A percentile compares a stretch with the other conserved stretches of the same genome.
phyloP scores from a whole-genome alignment of 2,797 vertebrate genomes.

The Acanthurus tractus region DNA sequence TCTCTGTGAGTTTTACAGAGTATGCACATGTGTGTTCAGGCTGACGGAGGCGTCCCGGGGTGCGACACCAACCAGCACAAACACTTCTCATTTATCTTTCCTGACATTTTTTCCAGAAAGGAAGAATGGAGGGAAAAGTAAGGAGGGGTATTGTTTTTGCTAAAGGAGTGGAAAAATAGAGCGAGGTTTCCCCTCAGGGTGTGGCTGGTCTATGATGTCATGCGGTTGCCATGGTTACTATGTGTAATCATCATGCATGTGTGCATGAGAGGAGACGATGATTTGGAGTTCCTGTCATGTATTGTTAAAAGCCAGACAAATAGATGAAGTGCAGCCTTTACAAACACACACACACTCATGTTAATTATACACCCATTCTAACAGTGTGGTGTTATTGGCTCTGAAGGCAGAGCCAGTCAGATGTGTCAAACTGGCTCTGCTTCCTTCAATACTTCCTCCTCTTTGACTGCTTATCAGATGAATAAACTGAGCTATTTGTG shows the following conservation, averaged over 20 bases:
- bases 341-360: neutral
- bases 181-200: conserved; percentile 45
- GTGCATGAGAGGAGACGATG: conserved; percentile 4
- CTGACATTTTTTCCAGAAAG: conserved; percentile 36
- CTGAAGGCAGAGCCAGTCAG: neutral
- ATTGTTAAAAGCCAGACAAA: conserved; percentile 43
- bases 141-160: conserved; percentile 61
- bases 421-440: conserved; percentile 35
- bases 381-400: conserved; percentile 23
- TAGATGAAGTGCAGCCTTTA: neutral
- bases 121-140: conserved; percentile 55
- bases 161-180: conserved; percentile 59
- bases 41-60: conserved; percentile 21
- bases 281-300: conserved; percentile 37
- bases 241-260: conserved; percentile 35
- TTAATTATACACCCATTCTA: conserved; percentile 4
- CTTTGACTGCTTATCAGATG: neutral
- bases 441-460: neutral
- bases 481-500: neutral
- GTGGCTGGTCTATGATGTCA: conserved; percentile 67
- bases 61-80: conserved; percentile 5
- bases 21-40: neutral
- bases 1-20: conserved; percentile 10
- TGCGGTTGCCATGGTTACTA: conserved; percentile 43
- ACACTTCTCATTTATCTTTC: conserved; percentile 47